Conservation (phyloP, 2,113 vertebrate genomes). For the Penelope pileata region DNA sequence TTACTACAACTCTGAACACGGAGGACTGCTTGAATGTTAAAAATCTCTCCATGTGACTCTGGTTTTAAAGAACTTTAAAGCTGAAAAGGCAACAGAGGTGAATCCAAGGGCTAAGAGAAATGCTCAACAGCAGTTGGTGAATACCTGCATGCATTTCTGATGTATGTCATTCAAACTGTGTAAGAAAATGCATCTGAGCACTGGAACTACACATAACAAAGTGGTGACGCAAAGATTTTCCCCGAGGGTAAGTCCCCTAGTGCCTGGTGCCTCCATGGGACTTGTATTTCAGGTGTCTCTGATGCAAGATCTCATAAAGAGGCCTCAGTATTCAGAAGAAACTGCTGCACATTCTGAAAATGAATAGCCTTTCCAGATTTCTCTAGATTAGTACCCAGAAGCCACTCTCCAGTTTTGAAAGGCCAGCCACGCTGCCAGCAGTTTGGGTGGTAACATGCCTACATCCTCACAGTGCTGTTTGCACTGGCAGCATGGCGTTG, state of each 20-base stretch:
- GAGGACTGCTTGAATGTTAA: neutral
- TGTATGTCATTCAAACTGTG: neutral
- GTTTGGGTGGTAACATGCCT: neutral
- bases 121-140: neutral
- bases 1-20: neutral
- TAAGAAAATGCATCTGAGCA: neutral
- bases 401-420: neutral
- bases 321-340: neutral
- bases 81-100: neutral
- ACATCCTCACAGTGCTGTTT: neutral
- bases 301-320: neutral
- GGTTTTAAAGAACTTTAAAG: no score
- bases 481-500: neutral
- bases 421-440: neutral
- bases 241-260: neutral
- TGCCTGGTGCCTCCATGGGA: neutral
- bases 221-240: neutral
- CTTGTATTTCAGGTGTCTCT: neutral
- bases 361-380: neutral
- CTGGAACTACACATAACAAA: neutral
- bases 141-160: neutral
- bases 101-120: neutral
- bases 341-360: fast-evolving
- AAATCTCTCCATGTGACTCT: no score
- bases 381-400: neutral